Conservation (phyloP, 2,113 vertebrate genomes). For the Tupaia tana region DNA sequence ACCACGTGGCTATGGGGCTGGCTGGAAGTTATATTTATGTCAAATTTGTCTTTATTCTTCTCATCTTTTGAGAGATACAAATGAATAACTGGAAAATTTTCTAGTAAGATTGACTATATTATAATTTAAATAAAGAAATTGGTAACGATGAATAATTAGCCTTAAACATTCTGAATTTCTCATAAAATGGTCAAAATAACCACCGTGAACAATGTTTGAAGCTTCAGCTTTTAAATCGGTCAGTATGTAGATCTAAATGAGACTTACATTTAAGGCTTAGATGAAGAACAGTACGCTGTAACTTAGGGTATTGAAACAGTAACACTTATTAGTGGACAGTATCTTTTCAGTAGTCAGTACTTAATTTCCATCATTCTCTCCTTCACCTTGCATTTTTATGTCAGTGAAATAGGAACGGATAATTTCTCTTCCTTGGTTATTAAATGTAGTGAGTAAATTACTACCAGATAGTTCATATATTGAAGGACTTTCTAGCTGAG, state of each 20-base stretch:
- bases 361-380: not conserved
- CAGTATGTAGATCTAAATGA: not conserved
- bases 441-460: conserved; percentile 21
- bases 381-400: not conserved
- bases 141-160: not conserved
- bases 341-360: not conserved
- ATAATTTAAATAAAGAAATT: not conserved
- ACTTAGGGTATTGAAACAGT: not conserved
- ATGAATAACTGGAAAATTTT: not conserved
- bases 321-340: not conserved
- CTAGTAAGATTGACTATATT: not conserved
- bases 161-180: not conserved
- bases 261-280: not conserved
- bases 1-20: no score
- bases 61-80: not conserved
- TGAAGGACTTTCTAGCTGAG: not conserved
- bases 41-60: not conserved
- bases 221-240: not conserved
- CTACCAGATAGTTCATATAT: not conserved
- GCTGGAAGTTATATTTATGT: not conserved
- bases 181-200: conserved; percentile 15
- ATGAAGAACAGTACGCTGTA: not conserved
- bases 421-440: not conserved
- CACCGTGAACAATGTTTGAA: not conserved
- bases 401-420: not conserved